Base-by-base conservation (phyloP, 2,113 vertebrate genomes). In the Synchiropus splendidus region DNA sequence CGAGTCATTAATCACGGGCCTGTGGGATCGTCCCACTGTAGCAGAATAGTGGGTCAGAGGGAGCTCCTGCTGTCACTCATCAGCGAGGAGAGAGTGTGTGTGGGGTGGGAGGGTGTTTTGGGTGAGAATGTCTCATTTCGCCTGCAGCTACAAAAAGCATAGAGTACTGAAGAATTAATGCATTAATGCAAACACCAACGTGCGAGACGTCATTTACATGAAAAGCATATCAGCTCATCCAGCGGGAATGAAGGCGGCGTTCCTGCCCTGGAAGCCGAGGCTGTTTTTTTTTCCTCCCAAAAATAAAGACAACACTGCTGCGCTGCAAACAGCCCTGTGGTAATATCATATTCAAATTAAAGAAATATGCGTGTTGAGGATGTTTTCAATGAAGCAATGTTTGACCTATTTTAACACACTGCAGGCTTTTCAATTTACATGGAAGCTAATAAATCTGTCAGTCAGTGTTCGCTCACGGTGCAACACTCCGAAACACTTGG, bases 31-130 rank as follows among this genome's bases (percentile, higher is more conserved):
- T 76, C 77, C 77, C 72, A 75, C 71, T 75, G 77, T 75, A 77
- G 72, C 75, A 74, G 68, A 81, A 83, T 79, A 79, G 39, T 85
- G 76, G 83, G 84, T 86, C 82, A 83, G 64, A 42, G 58, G 75
- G 72, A 80, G 73, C 77, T 75, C 81, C 78, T 64, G 75, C 71
- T 82, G 85, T 83, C 85, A 86, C 68, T 86, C 82, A 83, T 58
- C 48, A 18, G 56, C 64, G 51, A 74, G 8, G 21, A 27, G n/a
- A 68, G 74, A 54, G 56, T 68, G 44, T 33, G 56, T 38, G 39
- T 30, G 51, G 44, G 53, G 9, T 5, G 14, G 61, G 55, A 51
- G 70, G 55, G 64, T 39, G 51, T 74, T 67, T 36, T n/a, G 18
- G 58, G 74, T 68, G 67, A 34, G 43, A 70, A 73, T 44, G 58